Conservation (phyloP, 2,888 invertebrate genomes). For the Dioctria rufipes region DNA sequence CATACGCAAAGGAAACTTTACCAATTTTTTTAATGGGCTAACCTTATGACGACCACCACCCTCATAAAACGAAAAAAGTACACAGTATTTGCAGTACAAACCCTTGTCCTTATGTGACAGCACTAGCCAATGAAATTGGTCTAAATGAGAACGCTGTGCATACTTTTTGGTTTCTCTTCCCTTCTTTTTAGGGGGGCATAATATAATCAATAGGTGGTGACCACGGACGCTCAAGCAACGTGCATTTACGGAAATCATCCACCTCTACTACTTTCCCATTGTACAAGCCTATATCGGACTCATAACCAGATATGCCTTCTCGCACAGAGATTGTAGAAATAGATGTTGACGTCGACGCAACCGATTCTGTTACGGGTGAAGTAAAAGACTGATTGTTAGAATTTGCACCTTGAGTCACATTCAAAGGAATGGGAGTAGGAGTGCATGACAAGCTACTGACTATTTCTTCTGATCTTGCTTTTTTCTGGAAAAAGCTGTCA, state of each 20-base stretch:
- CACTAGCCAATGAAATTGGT: neutral
- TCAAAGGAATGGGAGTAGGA: too few species aligned
- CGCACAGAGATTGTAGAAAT: too few species aligned
- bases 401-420: too few species aligned
- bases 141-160: neutral
- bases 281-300: too few species aligned
- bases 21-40: neutral
- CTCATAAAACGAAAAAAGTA: neutral
- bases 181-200: neutral
- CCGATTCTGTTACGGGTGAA: too few species aligned
- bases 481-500: too few species aligned
- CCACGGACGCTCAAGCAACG: neutral
- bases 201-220: neutral
- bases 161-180: neutral
- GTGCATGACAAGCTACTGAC: too few species aligned
- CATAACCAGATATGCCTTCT: too few species aligned
- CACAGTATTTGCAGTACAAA: neutral
- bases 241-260: neutral
- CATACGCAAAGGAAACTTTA: neutral
- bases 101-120: slow-evolving; percentile 7
- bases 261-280: too few species aligned
- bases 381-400: too few species aligned
- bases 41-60: neutral
- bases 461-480: too few species aligned
- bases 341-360: too few species aligned